phyloP scores from a whole-genome alignment of 2,113 vertebrate species.

The Colius striatus region DNA sequence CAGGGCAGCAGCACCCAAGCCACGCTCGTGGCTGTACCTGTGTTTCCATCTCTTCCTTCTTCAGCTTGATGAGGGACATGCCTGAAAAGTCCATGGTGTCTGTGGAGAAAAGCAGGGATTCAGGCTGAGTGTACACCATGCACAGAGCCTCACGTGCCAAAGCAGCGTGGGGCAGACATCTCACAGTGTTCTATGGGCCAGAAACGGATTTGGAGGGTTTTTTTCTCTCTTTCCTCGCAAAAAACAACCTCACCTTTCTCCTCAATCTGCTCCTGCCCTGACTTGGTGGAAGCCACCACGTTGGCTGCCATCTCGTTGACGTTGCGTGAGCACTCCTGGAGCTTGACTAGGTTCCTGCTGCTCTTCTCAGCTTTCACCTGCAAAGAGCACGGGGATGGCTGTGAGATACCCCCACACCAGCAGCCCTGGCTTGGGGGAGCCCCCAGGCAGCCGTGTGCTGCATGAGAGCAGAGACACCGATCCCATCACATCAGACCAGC shows the following conservation, averaged over 20 bases:
- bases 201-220: neutral
- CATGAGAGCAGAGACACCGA: rapidly evolving
- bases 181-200: rapidly evolving
- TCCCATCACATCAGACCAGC: rapidly evolving
- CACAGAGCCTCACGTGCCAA: rapidly evolving
- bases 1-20: rapidly evolving
- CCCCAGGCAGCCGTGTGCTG: neutral
- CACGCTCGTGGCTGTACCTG: slow-evolving; percentile 74
- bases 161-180: rapidly evolving
- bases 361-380: slow-evolving; percentile 92
- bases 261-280: slow-evolving; percentile 91
- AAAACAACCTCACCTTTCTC: slow-evolving; percentile 80
- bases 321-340: slow-evolving; percentile 91
- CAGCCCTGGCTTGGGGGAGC: rapidly evolving
- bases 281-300: slow-evolving; percentile 92
- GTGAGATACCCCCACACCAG: neutral
- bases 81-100: slow-evolving; percentile 98
- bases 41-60: slow-evolving; percentile 95
- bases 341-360: slow-evolving; percentile 84
- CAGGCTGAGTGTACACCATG: rapidly evolving
- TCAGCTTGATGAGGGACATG: slow-evolving; percentile 95
- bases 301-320: slow-evolving; percentile 95
- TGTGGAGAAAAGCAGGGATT: slow-evolving; percentile 6
- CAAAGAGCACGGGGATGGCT: neutral
- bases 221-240: neutral